Base-by-base conservation (phyloP, 2,888 invertebrate genomes). In the Drosophila melanosoma region DNA sequence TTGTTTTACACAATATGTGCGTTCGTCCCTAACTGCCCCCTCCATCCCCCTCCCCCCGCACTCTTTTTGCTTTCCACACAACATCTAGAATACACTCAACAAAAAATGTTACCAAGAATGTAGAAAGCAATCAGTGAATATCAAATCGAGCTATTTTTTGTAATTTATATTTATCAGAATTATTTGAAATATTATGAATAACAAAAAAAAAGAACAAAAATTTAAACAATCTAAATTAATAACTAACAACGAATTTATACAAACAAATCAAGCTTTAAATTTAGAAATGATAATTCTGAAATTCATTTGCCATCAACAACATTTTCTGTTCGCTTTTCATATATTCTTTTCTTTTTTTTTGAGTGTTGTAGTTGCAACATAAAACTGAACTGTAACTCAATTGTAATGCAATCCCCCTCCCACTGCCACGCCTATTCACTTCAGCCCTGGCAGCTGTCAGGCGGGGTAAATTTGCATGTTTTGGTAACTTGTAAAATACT, bases 1-100 rank as follows among this genome's bases (percentile, higher is more conserved):
- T 87, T 87, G 89, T 89, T 87, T 87, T 71, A 76, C 83, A 80
- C 87, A 87, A 87, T 89, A 87, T 87, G 87, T 76, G 66, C 71
- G 68, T 57, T 57, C 57, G 23, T 23, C 45, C 67, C 49, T 36
- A 42, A 23, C 52, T 17, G 12, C 15, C 32, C 33, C 48, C 42
- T 7, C 29, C 38, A 29, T 29, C 26, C n/a, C 5, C 8, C 10
- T 40, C 0, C 11, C n/a, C 12, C 5, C 4, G 0, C n/a, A 11
- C 7, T 5, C 6, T 23, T 23, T 1, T 7, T 6, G 3, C 23
- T 26, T 26, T 4, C 11, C 7, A 1, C 4, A 26, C 54, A 54
- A 36, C 36, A 29, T 26, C n/a, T 11, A 51, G 51, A 6, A 1
- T 26, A 26, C 54, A 54, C 54, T 54, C 1, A 54, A 26, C 29